Evolutionary conservation across 2,888 invertebrate species (phyloP), one percentile per base, ranked within the genome.

Genomic region (Acleris emargana): DNA sequence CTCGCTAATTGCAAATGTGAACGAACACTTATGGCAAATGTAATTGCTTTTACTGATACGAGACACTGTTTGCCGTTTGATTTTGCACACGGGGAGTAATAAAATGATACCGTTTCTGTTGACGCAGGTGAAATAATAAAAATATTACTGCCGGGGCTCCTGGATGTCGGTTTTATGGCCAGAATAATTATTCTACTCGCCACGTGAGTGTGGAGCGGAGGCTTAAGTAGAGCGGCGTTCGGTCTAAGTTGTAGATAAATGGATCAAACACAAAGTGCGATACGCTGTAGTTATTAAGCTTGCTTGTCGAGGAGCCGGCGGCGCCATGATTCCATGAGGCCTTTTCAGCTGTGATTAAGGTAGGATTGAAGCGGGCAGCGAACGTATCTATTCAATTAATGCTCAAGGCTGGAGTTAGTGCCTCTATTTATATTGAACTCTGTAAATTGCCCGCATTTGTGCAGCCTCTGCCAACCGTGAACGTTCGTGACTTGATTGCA

Each of bases 331-430:
- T 79, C 83, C 80, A 82, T 81, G 78, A 77, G 81, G 84, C 83
- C 89, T 89, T 89, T 89, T 89, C 88, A 89, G 87, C 84, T 84
- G 83, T 87, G 87, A 90, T 91, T 90, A 91, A 86, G 89, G 84
- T 82, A 73, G 79, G 83, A 88, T 88, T 89, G 91, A 90, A 84
- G 84, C 85, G 82, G 83, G 82, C 80, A 84, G 80, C 85, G 82
- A 83, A 87, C 87, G 88, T 89, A 90, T 89, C 89, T 87, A 91
- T 91, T 89, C 89, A 92, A 92, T 92, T 91, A 92, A 89, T 86
- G 75, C 80, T 76, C 78, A 78, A 83, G 81, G 80, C 84, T 79
- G 80, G 74, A 81, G 75, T 76, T 76, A 78, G 80, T 78, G 74
- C 78, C 80, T 83, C 83, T 82, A 87, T 89, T 86, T 88, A 87